These are phyloP conservation scores for Tetheella fluctuosa DNA, from an alignment of 2,888 invertebrate species.

Conservation along the genomic window DNA sequence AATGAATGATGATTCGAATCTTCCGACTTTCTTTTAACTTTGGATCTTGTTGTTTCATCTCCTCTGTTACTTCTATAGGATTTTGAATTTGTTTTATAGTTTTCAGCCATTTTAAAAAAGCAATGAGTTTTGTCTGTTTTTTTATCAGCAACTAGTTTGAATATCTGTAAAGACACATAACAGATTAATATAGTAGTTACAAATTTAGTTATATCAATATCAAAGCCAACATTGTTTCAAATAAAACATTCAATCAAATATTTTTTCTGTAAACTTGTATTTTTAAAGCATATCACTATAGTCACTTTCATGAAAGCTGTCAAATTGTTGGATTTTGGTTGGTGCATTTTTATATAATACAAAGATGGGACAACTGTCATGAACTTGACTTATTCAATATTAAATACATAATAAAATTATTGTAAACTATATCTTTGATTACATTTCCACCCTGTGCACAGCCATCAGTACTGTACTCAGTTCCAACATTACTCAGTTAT, in stretches of 20 bases:
- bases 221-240: conserved; percentile 17
- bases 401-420: conserved; percentile 53
- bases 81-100: conserved; percentile 46
- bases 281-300: conserved; percentile 44
- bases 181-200: conserved; percentile 27
- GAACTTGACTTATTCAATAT: conserved; percentile 56
- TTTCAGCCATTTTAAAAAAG: conserved; percentile 56
- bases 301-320: conserved; percentile 59
- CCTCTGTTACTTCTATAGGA: conserved; percentile 47
- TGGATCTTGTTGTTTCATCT: conserved; percentile 47
- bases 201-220: conserved; percentile 13
- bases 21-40: conserved; percentile 45
- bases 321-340: conserved; percentile 9
- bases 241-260: conserved; percentile 21
- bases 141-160: conserved; percentile 32
- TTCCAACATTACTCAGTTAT: conserved; percentile 68
- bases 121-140: conserved; percentile 12
- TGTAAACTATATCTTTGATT: conserved; percentile 78
- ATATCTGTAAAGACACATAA: conserved; percentile 64
- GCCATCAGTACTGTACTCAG: conserved; percentile 49
- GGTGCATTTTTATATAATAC: conserved; percentile 6
- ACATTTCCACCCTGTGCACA: conserved; percentile 79
- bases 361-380: conserved; percentile 50
- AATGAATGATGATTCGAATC: conserved; percentile 39
- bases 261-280: conserved; percentile 18